Conservation (phyloP, 2,113 vertebrate genomes). For the Azemiops feae region DNA sequence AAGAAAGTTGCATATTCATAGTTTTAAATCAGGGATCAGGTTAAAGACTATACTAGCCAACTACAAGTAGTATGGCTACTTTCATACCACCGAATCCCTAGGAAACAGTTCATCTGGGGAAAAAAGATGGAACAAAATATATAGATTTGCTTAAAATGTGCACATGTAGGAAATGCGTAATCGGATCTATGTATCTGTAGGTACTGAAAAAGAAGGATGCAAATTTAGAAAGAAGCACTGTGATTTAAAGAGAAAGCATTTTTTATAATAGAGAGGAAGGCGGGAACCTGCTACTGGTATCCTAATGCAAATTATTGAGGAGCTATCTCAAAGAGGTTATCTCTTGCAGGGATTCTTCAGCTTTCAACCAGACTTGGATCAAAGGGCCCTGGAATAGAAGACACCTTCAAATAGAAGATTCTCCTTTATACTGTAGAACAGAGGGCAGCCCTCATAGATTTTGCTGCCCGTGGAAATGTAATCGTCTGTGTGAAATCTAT, state of each 20-base stretch:
- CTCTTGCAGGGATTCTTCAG: neutral
- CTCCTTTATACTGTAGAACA: neutral
- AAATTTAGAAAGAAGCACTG: neutral
- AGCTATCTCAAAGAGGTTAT: too few relatives aligned
- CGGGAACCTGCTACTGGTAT: neutral
- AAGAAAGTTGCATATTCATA: neutral
- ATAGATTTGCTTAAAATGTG: neutral
- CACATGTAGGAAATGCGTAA: neutral
- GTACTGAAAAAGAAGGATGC: neutral
- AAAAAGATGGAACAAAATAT: neutral
- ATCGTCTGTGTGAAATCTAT: neutral
- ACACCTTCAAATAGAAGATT: neutral
- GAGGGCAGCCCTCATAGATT: neutral
- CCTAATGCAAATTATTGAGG: neutral
- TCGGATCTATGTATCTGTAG: neutral
- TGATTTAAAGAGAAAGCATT: neutral
- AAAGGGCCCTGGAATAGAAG: neutral
- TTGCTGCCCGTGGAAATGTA: neutral
- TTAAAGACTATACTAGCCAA: neutral
- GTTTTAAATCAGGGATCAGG: neutral
- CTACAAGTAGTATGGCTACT: neutral
- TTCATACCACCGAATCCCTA: neutral
- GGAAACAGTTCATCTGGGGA: neutral
- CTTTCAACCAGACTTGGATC: neutral
- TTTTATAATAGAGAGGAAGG: neutral